These are phyloP conservation scores for Heteromormyrus szaboi DNA, from an alignment of 2,797 vertebrate genomes.

Conservation along the genomic window DNA sequence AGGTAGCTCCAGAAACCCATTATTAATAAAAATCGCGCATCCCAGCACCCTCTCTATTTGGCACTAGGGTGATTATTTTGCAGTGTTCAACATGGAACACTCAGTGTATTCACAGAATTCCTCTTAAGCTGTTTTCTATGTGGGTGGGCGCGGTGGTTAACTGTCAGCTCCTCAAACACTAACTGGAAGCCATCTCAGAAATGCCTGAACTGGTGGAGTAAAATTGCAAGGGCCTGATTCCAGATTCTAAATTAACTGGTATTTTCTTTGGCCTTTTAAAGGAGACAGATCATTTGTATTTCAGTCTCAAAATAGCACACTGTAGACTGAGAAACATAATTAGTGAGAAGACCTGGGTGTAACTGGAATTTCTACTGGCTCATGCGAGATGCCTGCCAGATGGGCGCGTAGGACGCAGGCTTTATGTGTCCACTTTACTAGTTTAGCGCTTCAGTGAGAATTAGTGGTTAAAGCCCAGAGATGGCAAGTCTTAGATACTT, in stretches of 20 bases:
- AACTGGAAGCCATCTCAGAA: neutral
- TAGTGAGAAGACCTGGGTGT: neutral
- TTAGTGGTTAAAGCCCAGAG: neutral
- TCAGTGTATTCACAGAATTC: neutral
- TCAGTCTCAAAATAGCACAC: neutral
- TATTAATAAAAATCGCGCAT: neutral
- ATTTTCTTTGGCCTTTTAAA: neutral
- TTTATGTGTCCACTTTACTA: neutral
- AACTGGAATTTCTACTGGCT: neutral
- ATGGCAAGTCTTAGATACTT: neutral
- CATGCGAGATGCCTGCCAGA: neutral
- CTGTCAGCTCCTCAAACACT: neutral
- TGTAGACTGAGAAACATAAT: neutral
- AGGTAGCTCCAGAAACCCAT: neutral
- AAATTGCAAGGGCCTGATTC: neutral
- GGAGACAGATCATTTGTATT: neutral
- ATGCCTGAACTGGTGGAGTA: neutral
- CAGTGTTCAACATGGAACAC: neutral
- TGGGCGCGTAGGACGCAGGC: neutral
- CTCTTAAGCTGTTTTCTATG: neutral
- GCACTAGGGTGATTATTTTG: neutral
- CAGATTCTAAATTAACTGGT: neutral
- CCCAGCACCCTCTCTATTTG: neutral
- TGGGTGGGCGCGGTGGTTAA: neutral
- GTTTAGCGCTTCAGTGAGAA: neutral